Evolutionary conservation across 2,888 invertebrate genomes (phyloP).

Genomic region (Tolmerus cingulatus): DNA sequence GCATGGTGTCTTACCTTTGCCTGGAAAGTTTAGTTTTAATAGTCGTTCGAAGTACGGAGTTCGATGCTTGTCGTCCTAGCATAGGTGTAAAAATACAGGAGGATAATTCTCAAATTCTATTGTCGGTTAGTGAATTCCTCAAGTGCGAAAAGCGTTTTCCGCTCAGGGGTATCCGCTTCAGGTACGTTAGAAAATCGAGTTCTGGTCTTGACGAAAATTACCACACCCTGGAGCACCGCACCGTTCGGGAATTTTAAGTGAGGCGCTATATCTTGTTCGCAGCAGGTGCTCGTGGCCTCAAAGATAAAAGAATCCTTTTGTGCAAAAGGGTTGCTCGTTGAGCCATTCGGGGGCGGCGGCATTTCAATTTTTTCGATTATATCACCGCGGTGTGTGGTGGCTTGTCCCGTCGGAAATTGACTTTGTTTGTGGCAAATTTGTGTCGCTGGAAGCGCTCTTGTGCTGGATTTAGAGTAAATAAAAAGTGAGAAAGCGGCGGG

Average conservation of each 20-base stretch:
- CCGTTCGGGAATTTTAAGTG: neutral
- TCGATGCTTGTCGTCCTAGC: neutral
- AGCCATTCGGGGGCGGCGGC: neutral
- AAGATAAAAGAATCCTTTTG: slow-evolving; percentile 1
- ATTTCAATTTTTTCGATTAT: neutral
- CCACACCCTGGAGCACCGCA: slow-evolving; percentile 19
- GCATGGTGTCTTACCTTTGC: neutral
- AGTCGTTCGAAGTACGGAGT: neutral
- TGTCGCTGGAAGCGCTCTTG: neutral
- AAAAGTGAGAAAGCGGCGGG: neutral
- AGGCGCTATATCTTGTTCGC: neutral
- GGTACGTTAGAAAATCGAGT: neutral
- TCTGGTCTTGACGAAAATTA: neutral
- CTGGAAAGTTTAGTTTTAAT: slow-evolving; percentile 23
- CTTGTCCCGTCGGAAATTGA: neutral
- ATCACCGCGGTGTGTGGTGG: neutral
- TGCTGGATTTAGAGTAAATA: neutral
- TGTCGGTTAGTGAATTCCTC: neutral
- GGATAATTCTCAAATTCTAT: neutral
- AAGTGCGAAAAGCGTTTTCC: neutral
- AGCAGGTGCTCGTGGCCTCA: neutral
- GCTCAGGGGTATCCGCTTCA: neutral
- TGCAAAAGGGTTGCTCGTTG: neutral
- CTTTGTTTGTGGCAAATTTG: neutral
- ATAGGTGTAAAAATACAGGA: neutral